Evolutionary conservation across 92 coral and sea anemone genomes (phyloP).

Genomic region (Diadumene lineata): DNA sequence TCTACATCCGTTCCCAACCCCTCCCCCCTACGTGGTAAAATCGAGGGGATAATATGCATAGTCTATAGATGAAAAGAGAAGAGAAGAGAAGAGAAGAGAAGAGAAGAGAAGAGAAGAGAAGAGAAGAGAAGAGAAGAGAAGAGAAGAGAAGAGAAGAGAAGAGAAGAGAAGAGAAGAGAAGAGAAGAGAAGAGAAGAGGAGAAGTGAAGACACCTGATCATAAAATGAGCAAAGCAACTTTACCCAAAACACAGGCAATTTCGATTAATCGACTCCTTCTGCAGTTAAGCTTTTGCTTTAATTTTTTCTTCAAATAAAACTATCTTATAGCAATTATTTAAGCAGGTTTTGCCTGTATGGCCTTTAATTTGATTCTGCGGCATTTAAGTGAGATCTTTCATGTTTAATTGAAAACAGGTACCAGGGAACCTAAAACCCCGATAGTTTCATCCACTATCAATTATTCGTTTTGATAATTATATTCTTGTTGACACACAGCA

Average conservation of each 20-base stretch:
- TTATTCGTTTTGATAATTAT: too few species aligned
- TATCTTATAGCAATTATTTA: too few species aligned
- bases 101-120: background rate
- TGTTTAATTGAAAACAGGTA: background rate
- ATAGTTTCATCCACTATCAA: too few species aligned
- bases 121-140: background rate
- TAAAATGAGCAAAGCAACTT: too few species aligned
- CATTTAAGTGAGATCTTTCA: background rate
- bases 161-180: background rate
- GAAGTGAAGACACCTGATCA: background rate
- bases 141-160: background rate
- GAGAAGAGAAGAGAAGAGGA: conserved; percentile 1
- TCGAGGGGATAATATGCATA: background rate
- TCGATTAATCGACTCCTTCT: too few species aligned
- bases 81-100: background rate
- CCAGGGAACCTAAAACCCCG: background rate
- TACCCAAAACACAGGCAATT: too few species aligned
- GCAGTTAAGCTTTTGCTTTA: too few species aligned
- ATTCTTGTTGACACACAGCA: too few species aligned
- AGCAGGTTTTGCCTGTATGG: too few species aligned
- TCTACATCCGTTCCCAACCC: too few species aligned
- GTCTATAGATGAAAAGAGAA: background rate
- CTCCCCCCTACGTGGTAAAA: too few species aligned
- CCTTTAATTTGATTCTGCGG: background rate
- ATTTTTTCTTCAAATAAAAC: too few species aligned